Conservation (phyloP, 2,113 vertebrate species). For the Boulengeromyrus knoepffleri region DNA sequence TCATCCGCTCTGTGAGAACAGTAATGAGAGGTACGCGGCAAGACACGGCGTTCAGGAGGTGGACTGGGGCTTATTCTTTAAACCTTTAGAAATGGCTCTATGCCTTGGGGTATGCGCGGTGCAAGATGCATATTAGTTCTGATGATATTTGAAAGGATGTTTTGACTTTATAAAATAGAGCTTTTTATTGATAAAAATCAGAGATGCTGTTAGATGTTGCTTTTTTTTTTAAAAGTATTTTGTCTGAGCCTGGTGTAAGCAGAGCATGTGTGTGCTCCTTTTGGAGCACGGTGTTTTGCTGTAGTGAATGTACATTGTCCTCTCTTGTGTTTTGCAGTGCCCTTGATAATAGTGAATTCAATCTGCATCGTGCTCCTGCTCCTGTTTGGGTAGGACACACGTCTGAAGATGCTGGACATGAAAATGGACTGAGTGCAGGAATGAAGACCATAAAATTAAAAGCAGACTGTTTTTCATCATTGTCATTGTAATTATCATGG, state of each 20-base stretch:
- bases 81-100: neutral
- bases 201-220: neutral
- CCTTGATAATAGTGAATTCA: constrained; percentile 84
- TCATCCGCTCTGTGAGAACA: constrained; percentile 84
- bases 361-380: constrained; percentile 78
- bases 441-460: constrained; percentile 2
- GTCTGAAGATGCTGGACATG: neutral
- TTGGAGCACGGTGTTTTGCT: neutral
- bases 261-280: neutral
- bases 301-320: neutral
- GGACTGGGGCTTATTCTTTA: neutral
- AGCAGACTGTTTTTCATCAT: neutral
- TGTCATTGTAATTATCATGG: neutral
- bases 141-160: neutral
- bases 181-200: neutral
- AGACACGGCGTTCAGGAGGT: neutral
- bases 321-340: constrained; percentile 65
- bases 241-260: neutral
- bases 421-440: constrained; percentile 8
- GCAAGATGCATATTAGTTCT: neutral
- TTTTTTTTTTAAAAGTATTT: neutral
- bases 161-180: neutral
- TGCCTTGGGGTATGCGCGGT: neutral
- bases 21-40: constrained; percentile 83
- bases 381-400: constrained; percentile 76